A percentile compares a stretch with the other conserved stretches of the same genome.
These are phyloP conservation scores for Polyommatus iphigenia DNA, from an alignment of 2,888 invertebrate species.

Conservation along the genomic window DNA sequence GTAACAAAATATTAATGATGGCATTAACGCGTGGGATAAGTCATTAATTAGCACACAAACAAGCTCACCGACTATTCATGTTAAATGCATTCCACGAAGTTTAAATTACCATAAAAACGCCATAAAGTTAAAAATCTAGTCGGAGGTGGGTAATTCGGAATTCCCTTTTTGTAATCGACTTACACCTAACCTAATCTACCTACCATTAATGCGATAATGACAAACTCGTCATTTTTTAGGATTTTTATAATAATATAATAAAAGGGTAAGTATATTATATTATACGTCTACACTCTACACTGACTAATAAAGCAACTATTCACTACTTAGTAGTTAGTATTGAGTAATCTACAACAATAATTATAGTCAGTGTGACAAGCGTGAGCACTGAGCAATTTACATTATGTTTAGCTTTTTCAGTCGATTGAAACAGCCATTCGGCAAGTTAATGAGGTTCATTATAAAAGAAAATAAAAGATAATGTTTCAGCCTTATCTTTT, in stretches of 20 bases:
- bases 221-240: neutral
- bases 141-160: neutral
- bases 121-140: conserved; percentile 21
- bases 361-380: neutral
- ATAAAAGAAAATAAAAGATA: neutral
- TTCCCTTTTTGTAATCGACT: neutral
- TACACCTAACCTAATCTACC: neutral
- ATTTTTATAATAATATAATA: too few relatives aligned
- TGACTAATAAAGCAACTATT: too few relatives aligned
- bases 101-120: conserved; percentile 21
- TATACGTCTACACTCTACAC: too few relatives aligned
- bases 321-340: neutral
- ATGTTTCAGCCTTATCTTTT: neutral
- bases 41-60: conserved; percentile 39
- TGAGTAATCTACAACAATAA: neutral
- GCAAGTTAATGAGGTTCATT: neutral
- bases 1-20: conserved; percentile 27
- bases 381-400: too few relatives aligned
- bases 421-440: neutral
- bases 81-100: conserved; percentile 42
- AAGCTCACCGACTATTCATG: conserved; percentile 41
- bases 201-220: neutral
- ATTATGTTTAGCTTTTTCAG: neutral
- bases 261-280: too few relatives aligned
- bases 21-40: conserved; percentile 33